These are phyloP conservation scores for Cydia fagiglandana DNA, from an alignment of 1,140 invertebrate species.

Conservation along the genomic window DNA sequence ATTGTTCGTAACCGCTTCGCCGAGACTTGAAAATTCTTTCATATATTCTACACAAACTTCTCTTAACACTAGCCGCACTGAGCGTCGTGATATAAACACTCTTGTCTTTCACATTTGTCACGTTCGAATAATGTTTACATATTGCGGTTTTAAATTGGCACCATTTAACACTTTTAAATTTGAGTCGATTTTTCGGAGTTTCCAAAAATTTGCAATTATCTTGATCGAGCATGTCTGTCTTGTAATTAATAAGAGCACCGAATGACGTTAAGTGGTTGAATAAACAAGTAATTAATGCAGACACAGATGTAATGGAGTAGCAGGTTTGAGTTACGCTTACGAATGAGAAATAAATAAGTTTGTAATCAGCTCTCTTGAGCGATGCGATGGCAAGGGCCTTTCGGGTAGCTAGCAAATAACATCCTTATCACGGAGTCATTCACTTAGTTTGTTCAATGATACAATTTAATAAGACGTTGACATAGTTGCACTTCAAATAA, in stretches of 20 bases:
- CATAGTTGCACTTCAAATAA: conserved; percentile 27
- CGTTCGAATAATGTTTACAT: conserved; percentile 47
- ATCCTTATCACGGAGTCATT: conserved; percentile 67
- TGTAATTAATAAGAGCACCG: conserved; percentile 36
- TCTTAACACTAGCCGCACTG: conserved; percentile 61
- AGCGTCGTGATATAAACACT: conserved; percentile 61
- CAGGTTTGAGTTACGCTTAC: conserved; percentile 18
- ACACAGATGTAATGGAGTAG: neutral
- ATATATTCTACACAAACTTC: conserved; percentile 56
- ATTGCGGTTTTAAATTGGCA: conserved; percentile 56
- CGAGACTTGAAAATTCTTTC: conserved; percentile 59
- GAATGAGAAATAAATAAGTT: conserved; percentile 12
- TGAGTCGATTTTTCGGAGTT: conserved; percentile 37
- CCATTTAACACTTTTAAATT: conserved; percentile 42
- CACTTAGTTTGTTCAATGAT: conserved; percentile 45
- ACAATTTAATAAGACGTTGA: conserved; percentile 41
- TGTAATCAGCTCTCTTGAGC: conserved; percentile 19
- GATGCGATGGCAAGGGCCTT: conserved; percentile 9
- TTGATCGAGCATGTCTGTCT: conserved; percentile 40
- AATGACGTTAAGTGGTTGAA: conserved; percentile 35
- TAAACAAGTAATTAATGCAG: neutral
- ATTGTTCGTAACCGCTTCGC: conserved; percentile 62
- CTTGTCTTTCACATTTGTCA: conserved; percentile 52
- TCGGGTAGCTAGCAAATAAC: conserved; percentile 49
- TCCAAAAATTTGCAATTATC: conserved; percentile 50